Evolutionary conservation across 2,888 invertebrate species (phyloP).

Genomic region (Dinocampus coccinellae): DNA sequence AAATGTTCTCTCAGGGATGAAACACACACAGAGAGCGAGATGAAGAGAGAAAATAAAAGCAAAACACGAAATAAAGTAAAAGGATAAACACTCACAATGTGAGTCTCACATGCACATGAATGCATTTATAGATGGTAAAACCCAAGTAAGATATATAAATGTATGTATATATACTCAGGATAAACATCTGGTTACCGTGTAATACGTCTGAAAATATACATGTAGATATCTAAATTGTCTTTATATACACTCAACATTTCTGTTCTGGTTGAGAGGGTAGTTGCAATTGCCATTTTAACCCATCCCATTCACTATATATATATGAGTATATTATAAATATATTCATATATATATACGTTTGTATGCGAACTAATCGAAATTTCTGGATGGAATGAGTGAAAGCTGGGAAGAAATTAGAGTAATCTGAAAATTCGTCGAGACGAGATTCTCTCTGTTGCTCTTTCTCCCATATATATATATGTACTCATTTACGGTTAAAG

Average conservation of each 20-base stretch:
- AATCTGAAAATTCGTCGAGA: slow-evolving; percentile 17
- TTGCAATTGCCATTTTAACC: slow-evolving; percentile 42
- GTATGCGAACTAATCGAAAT: slow-evolving; percentile 28
- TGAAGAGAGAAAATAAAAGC: neutral
- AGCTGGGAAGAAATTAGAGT: slow-evolving; percentile 29
- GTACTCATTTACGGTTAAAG: neutral
- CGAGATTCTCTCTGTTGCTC: slow-evolving; percentile 12
- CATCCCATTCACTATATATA: neutral
- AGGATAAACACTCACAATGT: neutral
- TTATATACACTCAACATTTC: neutral
- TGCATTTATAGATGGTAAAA: too few relatives aligned
- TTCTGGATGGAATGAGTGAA: neutral
- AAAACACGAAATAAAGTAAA: too few relatives aligned
- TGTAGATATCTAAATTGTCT: neutral
- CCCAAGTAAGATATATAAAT: too few relatives aligned
- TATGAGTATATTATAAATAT: slow-evolving; percentile 17
- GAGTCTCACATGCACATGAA: too few relatives aligned
- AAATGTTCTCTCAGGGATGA: slow-evolving; percentile 57
- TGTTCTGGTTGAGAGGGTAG: slow-evolving; percentile 23
- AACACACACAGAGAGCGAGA: slow-evolving; percentile 32
- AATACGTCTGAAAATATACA: too few relatives aligned
- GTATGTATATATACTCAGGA: slow-evolving; percentile 20
- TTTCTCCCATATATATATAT: neutral
- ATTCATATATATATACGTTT: neutral
- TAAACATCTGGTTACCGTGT: slow-evolving; percentile 39